Conservation (phyloP, 2,888 invertebrate genomes). For the Rhopalosiphum nymphaeae region DNA sequence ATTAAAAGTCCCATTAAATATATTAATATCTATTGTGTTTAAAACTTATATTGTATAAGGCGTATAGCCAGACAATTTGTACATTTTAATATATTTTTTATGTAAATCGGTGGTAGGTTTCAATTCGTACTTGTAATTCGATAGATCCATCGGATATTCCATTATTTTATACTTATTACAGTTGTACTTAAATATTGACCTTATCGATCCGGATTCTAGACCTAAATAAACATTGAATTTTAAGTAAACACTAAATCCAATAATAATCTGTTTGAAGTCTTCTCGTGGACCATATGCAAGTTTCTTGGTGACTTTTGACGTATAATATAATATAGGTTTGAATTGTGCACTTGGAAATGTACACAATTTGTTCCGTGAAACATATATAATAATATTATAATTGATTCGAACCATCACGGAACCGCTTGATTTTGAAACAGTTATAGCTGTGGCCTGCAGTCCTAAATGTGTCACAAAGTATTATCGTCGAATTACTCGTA, state of each 20-base stretch:
- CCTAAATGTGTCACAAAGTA: background rate
- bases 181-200: constrained; percentile 30
- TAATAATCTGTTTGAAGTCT: constrained; percentile 39
- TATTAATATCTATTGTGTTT: background rate
- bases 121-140: background rate
- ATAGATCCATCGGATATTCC: background rate
- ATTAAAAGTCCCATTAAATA: background rate
- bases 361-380: background rate
- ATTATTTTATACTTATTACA: constrained; percentile 36
- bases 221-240: constrained; percentile 15
- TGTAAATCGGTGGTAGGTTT: background rate
- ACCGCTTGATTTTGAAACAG: background rate
- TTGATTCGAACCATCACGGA: background rate
- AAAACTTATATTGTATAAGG: background rate
- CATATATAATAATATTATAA: background rate
- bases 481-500: background rate
- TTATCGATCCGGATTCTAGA: background rate
- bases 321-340: background rate
- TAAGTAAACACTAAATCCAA: constrained; percentile 30
- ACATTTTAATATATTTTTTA: background rate
- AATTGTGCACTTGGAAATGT: background rate
- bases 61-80: background rate
- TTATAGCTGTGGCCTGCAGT: background rate
- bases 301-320: background rate
- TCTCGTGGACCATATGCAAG: background rate